These are phyloP conservation scores for Eupithecia inturbata DNA, from an alignment of 2,888 invertebrate genomes.

Conservation along the genomic window DNA sequence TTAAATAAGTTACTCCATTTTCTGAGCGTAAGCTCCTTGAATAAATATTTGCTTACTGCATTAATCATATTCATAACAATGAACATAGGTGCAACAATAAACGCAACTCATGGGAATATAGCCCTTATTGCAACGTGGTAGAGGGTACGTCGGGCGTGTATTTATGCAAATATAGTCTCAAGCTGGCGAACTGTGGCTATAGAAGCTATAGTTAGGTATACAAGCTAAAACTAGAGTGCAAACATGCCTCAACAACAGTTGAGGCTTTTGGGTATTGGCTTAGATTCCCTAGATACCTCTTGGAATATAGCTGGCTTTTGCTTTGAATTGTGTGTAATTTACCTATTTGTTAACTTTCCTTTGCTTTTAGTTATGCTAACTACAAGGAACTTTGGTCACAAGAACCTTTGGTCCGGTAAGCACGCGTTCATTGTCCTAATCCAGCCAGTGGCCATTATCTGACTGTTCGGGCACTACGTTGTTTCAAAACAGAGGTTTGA, in stretches of 20 bases:
- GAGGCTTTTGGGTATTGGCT: constrained; percentile 6
- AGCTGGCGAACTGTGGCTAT: neutral
- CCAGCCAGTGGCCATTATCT: neutral
- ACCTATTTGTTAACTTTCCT: neutral
- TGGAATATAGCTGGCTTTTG: neutral
- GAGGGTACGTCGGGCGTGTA: constrained; percentile 12
- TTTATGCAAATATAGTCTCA: constrained; percentile 16
- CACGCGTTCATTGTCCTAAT: neutral
- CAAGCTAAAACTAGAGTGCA: constrained; percentile 13
- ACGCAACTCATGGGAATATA: constrained; percentile 1
- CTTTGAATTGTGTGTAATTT: neutral
- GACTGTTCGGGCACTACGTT: neutral
- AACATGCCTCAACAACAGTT: constrained; percentile 25
- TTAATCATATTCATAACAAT: constrained; percentile 49
- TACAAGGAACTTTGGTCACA: neutral
- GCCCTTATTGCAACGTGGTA: constrained; percentile 7
- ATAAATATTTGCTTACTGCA: constrained; percentile 45
- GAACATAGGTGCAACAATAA: constrained; percentile 30
- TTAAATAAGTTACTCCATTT: constrained; percentile 43
- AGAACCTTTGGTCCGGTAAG: neutral
- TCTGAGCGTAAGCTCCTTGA: constrained; percentile 35
- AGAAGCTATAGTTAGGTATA: constrained; percentile 15
- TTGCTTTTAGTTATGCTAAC: constrained; percentile 1
- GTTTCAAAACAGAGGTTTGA: neutral
- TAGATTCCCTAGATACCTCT: neutral